phyloP scores from a whole-genome alignment of 37 sponge, comb jelly and placozoan species.

The Lycopodina hypogea region DNA sequence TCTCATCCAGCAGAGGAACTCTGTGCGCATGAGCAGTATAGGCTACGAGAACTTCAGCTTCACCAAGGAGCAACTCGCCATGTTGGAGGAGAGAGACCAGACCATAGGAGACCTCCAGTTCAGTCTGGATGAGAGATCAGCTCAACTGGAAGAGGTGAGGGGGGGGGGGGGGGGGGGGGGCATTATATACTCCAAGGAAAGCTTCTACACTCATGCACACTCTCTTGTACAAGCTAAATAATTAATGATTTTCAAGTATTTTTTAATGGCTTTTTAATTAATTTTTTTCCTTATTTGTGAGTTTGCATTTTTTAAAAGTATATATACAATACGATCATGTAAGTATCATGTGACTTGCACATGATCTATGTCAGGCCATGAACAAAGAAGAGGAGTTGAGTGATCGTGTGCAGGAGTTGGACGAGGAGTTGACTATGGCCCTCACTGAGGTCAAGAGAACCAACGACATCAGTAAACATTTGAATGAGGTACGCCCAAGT shows the following conservation, averaged over 20 bases:
- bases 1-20: slow-evolving; percentile 47
- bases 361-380: slow-evolving; percentile 26
- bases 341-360: not conserved
- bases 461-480: slow-evolving; percentile 18
- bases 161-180: slow-evolving; percentile 14
- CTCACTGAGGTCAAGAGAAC: slow-evolving; percentile 34
- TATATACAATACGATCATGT: not conserved
- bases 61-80: slow-evolving; percentile 56
- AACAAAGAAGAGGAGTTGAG: slow-evolving; percentile 39
- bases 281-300: too few relatives aligned
- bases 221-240: too few relatives aligned
- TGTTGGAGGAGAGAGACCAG: slow-evolving; percentile 75
- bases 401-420: slow-evolving; percentile 51
- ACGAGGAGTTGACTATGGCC: slow-evolving; percentile 57
- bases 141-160: slow-evolving; percentile 72
- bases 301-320: not conserved
- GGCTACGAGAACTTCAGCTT: slow-evolving; percentile 49
- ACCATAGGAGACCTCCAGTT: slow-evolving; percentile 75
- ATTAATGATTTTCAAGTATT: not conserved
- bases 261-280: too few relatives aligned
- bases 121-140: slow-evolving; percentile 58
- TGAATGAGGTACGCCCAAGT: slow-evolving; percentile 10
- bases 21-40: slow-evolving; percentile 56
- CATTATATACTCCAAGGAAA: not conserved
- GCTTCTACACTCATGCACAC: not conserved